phyloP scores from a whole-genome alignment of 2,113 vertebrate species.

The Phycodurus eques region DNA sequence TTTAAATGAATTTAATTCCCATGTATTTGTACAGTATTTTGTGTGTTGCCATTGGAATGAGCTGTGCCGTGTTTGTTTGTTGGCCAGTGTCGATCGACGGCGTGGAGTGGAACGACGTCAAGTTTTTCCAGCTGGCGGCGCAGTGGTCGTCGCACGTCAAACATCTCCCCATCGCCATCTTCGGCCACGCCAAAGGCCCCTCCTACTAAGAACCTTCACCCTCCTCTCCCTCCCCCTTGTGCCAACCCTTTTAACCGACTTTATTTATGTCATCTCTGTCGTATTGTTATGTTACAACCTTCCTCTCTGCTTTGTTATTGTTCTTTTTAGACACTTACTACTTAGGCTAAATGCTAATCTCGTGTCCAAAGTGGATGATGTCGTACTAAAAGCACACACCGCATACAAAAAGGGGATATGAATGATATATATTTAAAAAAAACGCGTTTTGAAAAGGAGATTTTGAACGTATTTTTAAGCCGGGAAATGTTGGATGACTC shows the following conservation, averaged over 20 bases:
- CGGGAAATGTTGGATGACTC: neutral
- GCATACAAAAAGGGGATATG: neutral
- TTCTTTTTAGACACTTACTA: neutral
- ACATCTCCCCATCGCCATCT: constrained; percentile 95
- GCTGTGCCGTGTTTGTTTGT: neutral
- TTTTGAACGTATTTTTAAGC: constrained; percentile 1
- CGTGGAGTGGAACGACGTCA: constrained; percentile 96
- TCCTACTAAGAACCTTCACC: constrained; percentile 75
- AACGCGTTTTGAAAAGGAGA: neutral
- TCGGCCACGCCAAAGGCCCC: constrained; percentile 88
- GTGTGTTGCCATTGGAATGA: neutral
- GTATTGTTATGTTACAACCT: neutral
- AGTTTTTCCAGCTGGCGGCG: constrained; percentile 97
- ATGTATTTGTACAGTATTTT: too few species aligned
- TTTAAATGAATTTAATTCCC: neutral
- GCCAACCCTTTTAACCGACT: constrained; percentile 59
- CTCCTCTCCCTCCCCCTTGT: constrained; percentile 28
- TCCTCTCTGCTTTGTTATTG: neutral
- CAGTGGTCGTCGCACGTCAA: constrained; percentile 99
- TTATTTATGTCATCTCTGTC: neutral
- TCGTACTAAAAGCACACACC: neutral
- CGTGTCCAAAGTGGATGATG: neutral
- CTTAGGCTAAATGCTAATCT: neutral
- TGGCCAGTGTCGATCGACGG: constrained; percentile 88
- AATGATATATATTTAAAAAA: neutral